These are phyloP conservation scores for Syngnathus scovelli DNA, from an alignment of 2,113 vertebrate species.

Conservation along the genomic window DNA sequence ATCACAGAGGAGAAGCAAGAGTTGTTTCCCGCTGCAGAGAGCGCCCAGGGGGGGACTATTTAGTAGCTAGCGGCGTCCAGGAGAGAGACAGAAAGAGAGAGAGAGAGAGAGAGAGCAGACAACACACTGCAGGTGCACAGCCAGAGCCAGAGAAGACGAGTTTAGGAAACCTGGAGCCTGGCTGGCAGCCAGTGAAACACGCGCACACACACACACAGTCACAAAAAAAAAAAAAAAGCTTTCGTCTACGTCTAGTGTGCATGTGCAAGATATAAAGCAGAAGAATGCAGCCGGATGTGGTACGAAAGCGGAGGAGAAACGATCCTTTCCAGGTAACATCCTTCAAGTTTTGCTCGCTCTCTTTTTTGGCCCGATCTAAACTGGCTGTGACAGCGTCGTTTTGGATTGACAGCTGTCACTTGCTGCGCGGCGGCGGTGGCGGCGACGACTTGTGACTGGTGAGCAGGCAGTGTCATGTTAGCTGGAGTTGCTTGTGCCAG, in stretches of 20 bases:
- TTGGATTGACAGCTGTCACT: slow-evolving; percentile 62
- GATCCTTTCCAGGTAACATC: slow-evolving; percentile 22
- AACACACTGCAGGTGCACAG: slow-evolving; percentile 41
- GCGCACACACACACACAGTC: too few species aligned
- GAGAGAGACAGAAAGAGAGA: neutral
- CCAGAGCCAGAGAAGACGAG: slow-evolving; percentile 7
- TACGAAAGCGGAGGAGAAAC: slow-evolving; percentile 26
- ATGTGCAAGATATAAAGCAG: slow-evolving; percentile 29
- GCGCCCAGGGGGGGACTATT: slow-evolving; percentile 66
- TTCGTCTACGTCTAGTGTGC: neutral
- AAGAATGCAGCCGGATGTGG: slow-evolving; percentile 25
- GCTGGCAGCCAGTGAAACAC: too few species aligned
- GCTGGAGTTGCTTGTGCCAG: slow-evolving; percentile 70
- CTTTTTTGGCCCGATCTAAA: neutral
- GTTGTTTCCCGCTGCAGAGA: slow-evolving; percentile 71
- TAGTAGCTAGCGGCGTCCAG: slow-evolving; percentile 41
- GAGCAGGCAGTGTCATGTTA: slow-evolving; percentile 87
- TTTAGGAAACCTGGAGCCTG: too few species aligned
- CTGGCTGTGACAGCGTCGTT: slow-evolving; percentile 50
- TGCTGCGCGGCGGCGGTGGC: slow-evolving; percentile 34
- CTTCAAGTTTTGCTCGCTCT: neutral
- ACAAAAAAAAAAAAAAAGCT: neutral
- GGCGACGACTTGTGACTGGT: slow-evolving; percentile 63
- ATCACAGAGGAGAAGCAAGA: slow-evolving; percentile 35
- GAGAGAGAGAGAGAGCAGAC: neutral